phyloP scores from a whole-genome alignment of 1,140 invertebrate genomes.

The Macrostomum lignano region DNA sequence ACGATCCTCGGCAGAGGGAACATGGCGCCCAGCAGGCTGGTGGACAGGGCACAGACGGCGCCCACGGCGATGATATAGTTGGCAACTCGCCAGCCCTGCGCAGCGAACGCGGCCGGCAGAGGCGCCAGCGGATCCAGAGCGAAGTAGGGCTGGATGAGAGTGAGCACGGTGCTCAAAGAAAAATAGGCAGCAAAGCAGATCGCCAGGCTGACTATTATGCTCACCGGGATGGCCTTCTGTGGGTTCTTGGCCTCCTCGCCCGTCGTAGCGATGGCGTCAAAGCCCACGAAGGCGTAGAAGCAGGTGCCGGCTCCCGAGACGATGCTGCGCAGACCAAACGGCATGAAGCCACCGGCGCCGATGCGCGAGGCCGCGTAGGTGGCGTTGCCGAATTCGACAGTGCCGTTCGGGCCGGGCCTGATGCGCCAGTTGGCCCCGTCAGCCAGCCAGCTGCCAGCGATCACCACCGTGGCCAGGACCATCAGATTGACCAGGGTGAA shows the following conservation, averaged over 20 bases:
- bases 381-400: too few relatives aligned
- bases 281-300: constrained; percentile 14
- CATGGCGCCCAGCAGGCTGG: constrained; percentile 52
- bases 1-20: constrained; percentile 74
- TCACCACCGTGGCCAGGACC: constrained; percentile 63
- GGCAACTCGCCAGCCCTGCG: constrained; percentile 12
- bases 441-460: constrained; percentile 14
- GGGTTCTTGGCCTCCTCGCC: constrained; percentile 21
- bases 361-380: too few relatives aligned
- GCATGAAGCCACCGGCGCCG: constrained; percentile 44
- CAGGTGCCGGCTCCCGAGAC: constrained; percentile 14
- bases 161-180: constrained; percentile 14
- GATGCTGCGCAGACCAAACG: constrained; percentile 43
- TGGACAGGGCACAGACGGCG: constrained; percentile 14
- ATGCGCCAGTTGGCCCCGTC: not conserved
- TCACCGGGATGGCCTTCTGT: constrained; percentile 13
- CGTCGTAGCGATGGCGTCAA: constrained; percentile 24
- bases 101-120: constrained; percentile 10
- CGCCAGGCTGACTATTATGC: constrained; percentile 13
- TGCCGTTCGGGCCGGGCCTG: constrained; percentile 14
- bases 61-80: constrained; percentile 17
- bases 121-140: constrained; percentile 7
- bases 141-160: constrained; percentile 13
- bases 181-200: constrained; percentile 13
- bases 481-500: constrained; percentile 55